Evolutionary conservation across 2,888 invertebrate genomes (phyloP), one percentile per base, ranked within the genome.

Genomic region (Cantharis rustica): DNA sequence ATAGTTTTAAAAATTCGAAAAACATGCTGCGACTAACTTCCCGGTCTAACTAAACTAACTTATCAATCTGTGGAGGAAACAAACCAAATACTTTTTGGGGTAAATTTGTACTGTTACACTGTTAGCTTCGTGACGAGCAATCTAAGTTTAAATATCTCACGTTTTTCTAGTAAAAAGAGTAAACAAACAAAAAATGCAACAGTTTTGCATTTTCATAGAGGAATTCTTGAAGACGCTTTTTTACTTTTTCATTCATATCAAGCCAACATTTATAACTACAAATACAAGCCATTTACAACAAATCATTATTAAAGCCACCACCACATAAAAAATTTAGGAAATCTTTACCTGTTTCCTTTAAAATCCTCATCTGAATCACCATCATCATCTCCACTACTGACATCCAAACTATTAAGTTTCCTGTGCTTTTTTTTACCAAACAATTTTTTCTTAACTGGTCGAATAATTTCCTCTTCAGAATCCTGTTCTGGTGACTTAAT

Each of bases 321-420:
- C n/a, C 47, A 47, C n/a, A 47, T 7, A 47, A 47, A 47, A n/a
- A 47, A n/a, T n/a, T 2, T n/a, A 1, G n/a, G 13, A 47, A n/a
- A 47, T 7, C n/a, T 85, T 76, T 88, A 94, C 91, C 94, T 93
- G 0, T 94, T 93, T 63, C 96, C 95, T 86, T 96, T 95, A 85
- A 97, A 98, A 88, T 98, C 98, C 87, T 97, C 97, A 84, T 97
- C 97, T 0, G 95, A 95, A 75, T 91, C 93, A 31, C 93, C 93
- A 86, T 96, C 95, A 47, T 47, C 47, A 80, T 96, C 95, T 62
- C 95, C 95, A 64, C 93, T 93, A 23, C 92, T 91, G n/a, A 94
- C 93, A 83, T 96, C 95, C 71, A 96, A 88, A 69, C 94, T 94
- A 85, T 96, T 96, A 64, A 96, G 87, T 83, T 95, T 94, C 26